A percentile compares a stretch with the other conserved stretches of the same genome.
Evolutionary conservation across 2,888 invertebrate genomes (phyloP).

Genomic region (Tetropium fuscum): DNA sequence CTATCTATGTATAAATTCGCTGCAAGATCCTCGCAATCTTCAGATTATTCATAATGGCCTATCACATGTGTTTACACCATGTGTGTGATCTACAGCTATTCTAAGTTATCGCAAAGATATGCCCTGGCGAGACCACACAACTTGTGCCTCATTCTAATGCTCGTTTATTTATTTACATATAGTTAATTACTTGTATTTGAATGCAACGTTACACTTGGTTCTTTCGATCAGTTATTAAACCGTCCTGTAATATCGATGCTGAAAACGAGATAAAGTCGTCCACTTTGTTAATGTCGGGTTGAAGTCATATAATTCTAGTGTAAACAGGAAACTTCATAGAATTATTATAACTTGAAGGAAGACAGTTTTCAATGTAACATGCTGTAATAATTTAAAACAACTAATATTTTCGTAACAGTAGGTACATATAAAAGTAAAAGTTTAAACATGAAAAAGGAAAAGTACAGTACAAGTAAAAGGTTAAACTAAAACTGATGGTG

Average conservation of each 20-base stretch:
- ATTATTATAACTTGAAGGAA: too few species aligned
- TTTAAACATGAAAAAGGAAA: too few species aligned
- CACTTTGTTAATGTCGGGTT: slow-evolving; percentile 3
- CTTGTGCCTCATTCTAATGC: slow-evolving; percentile 27
- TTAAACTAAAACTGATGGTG: too few species aligned
- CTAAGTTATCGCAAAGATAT: slow-evolving; percentile 25
- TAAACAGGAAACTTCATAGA: too few species aligned
- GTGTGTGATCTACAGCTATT: slow-evolving; percentile 27
- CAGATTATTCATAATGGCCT: slow-evolving; percentile 23
- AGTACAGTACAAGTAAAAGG: too few species aligned
- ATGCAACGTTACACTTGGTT: slow-evolving; percentile 14
- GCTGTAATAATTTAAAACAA: too few species aligned
- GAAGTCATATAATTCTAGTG: too few species aligned
- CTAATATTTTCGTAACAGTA: too few species aligned
- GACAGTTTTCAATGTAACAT: too few species aligned
- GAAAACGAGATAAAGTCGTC: background rate
- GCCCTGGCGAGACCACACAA: slow-evolving; percentile 27
- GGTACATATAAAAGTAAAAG: too few species aligned
- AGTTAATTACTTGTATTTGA: slow-evolving; percentile 21
- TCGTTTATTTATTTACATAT: slow-evolving; percentile 16
- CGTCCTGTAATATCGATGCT: background rate
- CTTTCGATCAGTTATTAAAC: slow-evolving; percentile 8
- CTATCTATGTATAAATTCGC: slow-evolving; percentile 3
- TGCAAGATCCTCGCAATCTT: slow-evolving; percentile 12
- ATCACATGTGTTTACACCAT: slow-evolving; percentile 10